A percentile compares a stretch with the other conserved stretches of the same genome.
Evolutionary conservation across 2,113 vertebrate genomes (phyloP).

Genomic region (Otolemur garnettii): DNA sequence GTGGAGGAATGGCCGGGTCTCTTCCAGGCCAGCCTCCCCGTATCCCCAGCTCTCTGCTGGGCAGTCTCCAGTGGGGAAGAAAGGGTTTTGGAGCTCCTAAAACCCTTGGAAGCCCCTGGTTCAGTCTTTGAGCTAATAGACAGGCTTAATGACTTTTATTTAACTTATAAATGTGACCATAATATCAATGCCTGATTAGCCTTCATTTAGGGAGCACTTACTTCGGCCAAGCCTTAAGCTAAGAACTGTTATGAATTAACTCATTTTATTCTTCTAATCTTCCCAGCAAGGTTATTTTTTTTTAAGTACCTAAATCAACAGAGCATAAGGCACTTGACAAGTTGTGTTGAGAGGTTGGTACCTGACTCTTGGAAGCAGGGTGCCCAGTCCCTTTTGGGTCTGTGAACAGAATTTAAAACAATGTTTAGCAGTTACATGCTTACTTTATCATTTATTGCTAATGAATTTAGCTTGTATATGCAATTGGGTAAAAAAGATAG

Average conservation of each 20-base stretch:
- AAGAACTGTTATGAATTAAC: background rate
- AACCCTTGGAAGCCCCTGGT: background rate
- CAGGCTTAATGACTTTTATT: background rate
- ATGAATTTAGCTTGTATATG: background rate
- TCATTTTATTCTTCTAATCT: background rate
- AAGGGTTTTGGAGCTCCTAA: background rate
- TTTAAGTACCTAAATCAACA: background rate
- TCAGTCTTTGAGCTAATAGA: background rate
- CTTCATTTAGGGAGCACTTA: background rate
- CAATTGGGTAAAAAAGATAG: background rate
- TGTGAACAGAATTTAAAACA: background rate
- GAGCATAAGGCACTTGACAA: background rate
- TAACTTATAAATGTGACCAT: background rate
- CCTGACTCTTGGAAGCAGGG: background rate
- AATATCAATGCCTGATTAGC: background rate
- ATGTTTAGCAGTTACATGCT: background rate
- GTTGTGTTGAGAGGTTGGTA: background rate
- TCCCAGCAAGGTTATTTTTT: background rate
- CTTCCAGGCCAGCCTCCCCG: background rate
- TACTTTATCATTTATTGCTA: background rate
- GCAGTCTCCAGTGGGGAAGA: background rate
- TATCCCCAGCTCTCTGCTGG: background rate
- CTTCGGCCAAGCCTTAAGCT: background rate
- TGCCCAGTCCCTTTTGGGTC: background rate
- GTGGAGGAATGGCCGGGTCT: accelerated